phyloP scores from a whole-genome alignment of 2,113 vertebrate species.

The Corythaixoides concolor region DNA sequence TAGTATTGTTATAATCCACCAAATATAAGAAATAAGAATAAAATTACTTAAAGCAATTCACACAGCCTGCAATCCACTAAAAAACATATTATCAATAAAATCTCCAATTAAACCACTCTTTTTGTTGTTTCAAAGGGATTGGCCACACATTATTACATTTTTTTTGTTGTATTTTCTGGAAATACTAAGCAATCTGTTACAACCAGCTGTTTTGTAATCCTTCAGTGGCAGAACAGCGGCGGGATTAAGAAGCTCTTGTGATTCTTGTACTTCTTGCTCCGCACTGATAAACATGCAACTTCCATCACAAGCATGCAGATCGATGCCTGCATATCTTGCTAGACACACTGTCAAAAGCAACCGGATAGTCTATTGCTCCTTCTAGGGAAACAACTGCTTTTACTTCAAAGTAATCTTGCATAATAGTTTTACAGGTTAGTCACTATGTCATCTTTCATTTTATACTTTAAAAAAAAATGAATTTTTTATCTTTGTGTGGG shows the following conservation, averaged over 20 bases:
- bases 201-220: constrained; percentile 41
- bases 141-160: not conserved
- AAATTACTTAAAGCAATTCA: not conserved
- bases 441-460: not conserved
- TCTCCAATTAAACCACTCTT: not conserved
- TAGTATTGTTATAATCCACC: not conserved
- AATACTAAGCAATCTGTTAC: constrained; percentile 41
- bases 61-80: not conserved
- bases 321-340: not conserved
- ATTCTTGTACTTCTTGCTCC: constrained; percentile 29
- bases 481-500: not conserved
- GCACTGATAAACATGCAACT: constrained; percentile 28
- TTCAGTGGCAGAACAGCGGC: constrained; percentile 19
- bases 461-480: not conserved
- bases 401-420: not conserved
- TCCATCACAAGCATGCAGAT: not conserved
- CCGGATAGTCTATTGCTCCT: not conserved
- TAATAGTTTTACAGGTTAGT: not conserved
- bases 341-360: not conserved
- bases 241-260: constrained; percentile 50
- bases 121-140: not conserved
- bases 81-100: constrained; percentile 19
- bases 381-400: not conserved
- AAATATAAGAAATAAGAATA: not conserved
- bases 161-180: constrained; percentile 3